phyloP scores from a whole-genome alignment of 2,113 vertebrate species.

The Mirza zaza region DNA sequence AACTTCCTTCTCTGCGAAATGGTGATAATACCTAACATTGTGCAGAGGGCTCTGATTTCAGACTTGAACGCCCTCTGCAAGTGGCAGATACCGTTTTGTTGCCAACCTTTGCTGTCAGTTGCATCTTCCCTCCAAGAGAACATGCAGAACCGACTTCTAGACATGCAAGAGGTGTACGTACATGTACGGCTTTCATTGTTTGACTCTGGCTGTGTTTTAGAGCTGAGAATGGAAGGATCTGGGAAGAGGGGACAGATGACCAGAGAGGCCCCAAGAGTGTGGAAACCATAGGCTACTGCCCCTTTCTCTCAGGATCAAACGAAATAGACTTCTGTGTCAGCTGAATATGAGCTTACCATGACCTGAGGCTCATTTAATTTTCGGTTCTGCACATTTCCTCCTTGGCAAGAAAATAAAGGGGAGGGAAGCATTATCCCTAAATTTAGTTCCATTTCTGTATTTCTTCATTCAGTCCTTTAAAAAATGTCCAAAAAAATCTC shows the following conservation, averaged over 20 bases:
- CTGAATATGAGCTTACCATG: slow-evolving; percentile 44
- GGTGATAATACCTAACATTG: slow-evolving; percentile 55
- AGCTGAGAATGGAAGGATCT: background rate
- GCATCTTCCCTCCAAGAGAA: background rate
- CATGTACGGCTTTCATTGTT: background rate
- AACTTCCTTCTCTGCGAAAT: slow-evolving; percentile 57
- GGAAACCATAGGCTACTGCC: background rate
- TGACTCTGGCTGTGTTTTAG: background rate
- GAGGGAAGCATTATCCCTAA: slow-evolving; percentile 15
- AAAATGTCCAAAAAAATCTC: background rate
- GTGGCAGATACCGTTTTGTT: background rate
- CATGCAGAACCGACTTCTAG: background rate
- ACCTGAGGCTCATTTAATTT: slow-evolving; percentile 60
- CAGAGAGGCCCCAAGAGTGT: background rate
- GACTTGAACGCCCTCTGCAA: background rate
- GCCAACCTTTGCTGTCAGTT: background rate
- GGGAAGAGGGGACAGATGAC: background rate
- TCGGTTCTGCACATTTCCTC: slow-evolving; percentile 51
- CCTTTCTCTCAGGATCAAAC: slow-evolving; percentile 3
- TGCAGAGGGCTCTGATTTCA: slow-evolving; percentile 61
- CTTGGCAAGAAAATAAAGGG: slow-evolving; percentile 58
- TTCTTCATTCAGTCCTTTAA: background rate
- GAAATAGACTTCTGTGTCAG: slow-evolving; percentile 39
- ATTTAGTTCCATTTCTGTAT: slow-evolving; percentile 42
- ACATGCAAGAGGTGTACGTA: background rate